A percentile compares a stretch with the other conserved stretches of the same genome.
Evolutionary conservation across 1,140 invertebrate genomes (phyloP).

Genomic region (Drosophila bipectinata): DNA sequence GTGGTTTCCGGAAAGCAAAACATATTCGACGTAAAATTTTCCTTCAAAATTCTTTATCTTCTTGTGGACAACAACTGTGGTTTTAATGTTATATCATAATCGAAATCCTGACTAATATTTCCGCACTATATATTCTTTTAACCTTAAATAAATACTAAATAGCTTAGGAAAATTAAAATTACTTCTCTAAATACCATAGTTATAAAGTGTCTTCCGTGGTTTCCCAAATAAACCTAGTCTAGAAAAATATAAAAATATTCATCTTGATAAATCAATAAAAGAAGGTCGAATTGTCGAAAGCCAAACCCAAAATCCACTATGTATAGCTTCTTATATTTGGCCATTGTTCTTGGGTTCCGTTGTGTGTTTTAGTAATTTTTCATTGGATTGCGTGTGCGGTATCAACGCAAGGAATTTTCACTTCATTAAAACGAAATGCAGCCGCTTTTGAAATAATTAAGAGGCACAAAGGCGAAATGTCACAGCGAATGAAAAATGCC

Average conservation of each 20-base stretch:
- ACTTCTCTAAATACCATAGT: too few species aligned
- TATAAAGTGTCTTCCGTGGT: not conserved
- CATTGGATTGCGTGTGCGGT: conserved; percentile 72
- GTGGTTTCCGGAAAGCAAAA: too few species aligned
- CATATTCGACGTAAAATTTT: too few species aligned
- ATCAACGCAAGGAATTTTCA: conserved; percentile 81
- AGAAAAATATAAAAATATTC: not conserved
- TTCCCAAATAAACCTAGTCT: not conserved
- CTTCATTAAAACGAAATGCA: conserved; percentile 83
- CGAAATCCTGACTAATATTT: too few species aligned
- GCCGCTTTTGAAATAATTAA: conserved; percentile 81
- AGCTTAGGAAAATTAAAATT: too few species aligned
- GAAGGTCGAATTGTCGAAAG: conserved; percentile 15
- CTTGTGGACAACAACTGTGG: too few species aligned
- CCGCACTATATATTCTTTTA: too few species aligned
- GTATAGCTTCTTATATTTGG: conserved; percentile 34
- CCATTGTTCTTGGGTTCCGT: conserved; percentile 35
- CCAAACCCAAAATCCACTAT: conserved; percentile 23
- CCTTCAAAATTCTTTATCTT: too few species aligned
- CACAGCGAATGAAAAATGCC: conserved; percentile 80
- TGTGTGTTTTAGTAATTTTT: conserved; percentile 46
- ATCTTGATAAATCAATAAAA: conserved; percentile 36
- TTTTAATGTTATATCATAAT: too few species aligned
- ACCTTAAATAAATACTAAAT: too few species aligned
- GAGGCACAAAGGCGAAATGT: conserved; percentile 80